These are phyloP conservation scores for Stenoptilia bipunctidactyla DNA, from an alignment of 2,888 invertebrate genomes.

Conservation along the genomic window DNA sequence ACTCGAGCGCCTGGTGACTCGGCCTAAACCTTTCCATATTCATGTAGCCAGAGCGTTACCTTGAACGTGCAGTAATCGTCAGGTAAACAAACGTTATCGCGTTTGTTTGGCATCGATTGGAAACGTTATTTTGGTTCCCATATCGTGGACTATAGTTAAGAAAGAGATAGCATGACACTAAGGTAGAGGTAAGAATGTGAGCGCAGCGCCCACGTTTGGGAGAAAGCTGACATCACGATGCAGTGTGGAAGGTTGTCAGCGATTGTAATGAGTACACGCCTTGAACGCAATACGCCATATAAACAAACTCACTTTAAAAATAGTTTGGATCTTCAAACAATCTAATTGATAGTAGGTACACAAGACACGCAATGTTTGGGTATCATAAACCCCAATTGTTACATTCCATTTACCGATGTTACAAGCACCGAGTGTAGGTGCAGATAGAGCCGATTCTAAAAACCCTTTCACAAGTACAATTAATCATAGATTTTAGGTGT, in stretches of 20 bases:
- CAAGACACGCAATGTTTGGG: no score
- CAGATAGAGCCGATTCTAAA: no score
- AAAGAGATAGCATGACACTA: constrained; percentile 2
- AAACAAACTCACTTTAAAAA: no score
- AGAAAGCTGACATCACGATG: constrained; percentile 34
- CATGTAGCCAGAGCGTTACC: constrained; percentile 32
- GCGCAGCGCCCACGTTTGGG: constrained; percentile 45
- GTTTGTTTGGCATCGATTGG: constrained; percentile 40
- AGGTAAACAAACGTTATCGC: constrained; percentile 61
- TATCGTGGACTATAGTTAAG: constrained; percentile 21
- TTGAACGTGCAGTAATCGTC: constrained; percentile 47
- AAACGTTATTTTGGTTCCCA: constrained; percentile 29
- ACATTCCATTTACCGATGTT: no score
- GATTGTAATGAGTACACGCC: not conserved
- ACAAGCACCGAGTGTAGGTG: no score
- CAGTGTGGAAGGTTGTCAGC: constrained; percentile 2
- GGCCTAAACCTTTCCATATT: constrained; percentile 6
- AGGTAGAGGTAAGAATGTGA: no score
- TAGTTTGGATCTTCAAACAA: no score
- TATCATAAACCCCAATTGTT: no score
- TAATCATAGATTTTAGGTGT: no score
- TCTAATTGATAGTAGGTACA: no score
- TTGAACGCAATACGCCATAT: no score
- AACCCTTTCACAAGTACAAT: no score
- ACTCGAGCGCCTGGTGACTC: constrained; percentile 19